These are phyloP conservation scores for Semnornis frantzii DNA, from an alignment of 2,113 vertebrate genomes.

Conservation along the genomic window DNA sequence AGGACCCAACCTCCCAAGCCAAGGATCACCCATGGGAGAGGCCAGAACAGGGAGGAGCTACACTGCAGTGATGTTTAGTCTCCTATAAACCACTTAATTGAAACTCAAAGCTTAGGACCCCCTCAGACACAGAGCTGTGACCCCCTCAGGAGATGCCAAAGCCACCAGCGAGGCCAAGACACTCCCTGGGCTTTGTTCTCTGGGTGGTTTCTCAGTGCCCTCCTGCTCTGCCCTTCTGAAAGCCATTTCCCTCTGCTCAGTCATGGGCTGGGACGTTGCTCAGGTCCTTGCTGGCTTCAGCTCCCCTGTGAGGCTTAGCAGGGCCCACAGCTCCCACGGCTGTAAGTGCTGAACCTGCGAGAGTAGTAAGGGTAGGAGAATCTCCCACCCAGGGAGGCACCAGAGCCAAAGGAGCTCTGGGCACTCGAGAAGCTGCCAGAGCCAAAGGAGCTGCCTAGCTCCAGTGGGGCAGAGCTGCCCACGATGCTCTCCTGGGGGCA, in stretches of 20 bases:
- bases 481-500: slow-evolving; percentile 3
- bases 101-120: neutral
- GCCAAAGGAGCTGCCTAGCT: neutral
- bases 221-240: neutral
- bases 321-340: neutral
- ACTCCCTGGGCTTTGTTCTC: neutral
- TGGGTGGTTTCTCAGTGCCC: neutral
- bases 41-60: neutral
- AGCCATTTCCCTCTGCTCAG: neutral
- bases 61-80: neutral
- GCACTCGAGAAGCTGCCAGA: neutral
- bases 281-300: neutral
- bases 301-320: neutral
- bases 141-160: neutral
- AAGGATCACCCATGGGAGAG: neutral
- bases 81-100: neutral
- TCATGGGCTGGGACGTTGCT: neutral
- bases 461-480: neutral
- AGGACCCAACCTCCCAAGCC: neutral
- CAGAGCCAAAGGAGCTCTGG: neutral
- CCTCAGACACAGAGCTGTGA: too few species aligned
- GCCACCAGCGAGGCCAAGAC: neutral
- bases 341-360: neutral
- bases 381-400: neutral
- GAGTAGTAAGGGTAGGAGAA: slow-evolving; percentile 10